Evolutionary conservation across 2,888 invertebrate species (phyloP), one percentile per base, ranked within the genome.

Genomic region (Oxyscelio sp.): DNA sequence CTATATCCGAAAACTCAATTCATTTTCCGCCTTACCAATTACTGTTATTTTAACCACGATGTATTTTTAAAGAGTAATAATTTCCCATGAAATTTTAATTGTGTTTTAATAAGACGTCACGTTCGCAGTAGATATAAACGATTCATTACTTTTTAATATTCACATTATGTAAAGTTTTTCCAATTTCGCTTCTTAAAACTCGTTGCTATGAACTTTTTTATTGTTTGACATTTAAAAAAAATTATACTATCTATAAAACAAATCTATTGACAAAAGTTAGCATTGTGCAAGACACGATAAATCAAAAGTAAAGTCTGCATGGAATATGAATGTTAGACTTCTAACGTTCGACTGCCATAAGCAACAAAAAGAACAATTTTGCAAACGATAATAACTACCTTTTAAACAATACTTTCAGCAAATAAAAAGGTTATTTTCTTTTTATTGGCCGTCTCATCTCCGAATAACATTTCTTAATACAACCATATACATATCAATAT

Each of bases 271-370:
- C 54, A 52, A 54, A 54, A 34, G 21, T 54, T 9, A 54, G 31
- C n/a, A 45, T 74, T 63, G 54, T 45, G 63, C 52, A 74, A 74
- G 59, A 9, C 22, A 45, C 27, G 19, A 63, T 74, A 74, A 74
- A 74, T 74, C 74, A 74, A 63, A 74, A 50, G 71, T 19, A 59
- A 40, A 48, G 11, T 71, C 24, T 31, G 8, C 38, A 15, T 17
- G 59, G 59, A 59, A 43, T 27, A 1, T 27, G 22, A 40, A 66
- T 52, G 38, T 15, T 40, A 52, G 27, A n/a, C 27, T 27, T 17
- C 45, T n/a, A 48, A 48, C 48, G 21, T n/a, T 48, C 11, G 48
- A 48, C 21, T 48, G 21, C 17, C 6, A 21, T 21, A 4, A 21
- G 17, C 17, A 21, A 48, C 17, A 50, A 73, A 38, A 31, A 17